Evolutionary conservation across 2,113 vertebrate species (phyloP).

Genomic region (Oenanthe melanoleuca): DNA sequence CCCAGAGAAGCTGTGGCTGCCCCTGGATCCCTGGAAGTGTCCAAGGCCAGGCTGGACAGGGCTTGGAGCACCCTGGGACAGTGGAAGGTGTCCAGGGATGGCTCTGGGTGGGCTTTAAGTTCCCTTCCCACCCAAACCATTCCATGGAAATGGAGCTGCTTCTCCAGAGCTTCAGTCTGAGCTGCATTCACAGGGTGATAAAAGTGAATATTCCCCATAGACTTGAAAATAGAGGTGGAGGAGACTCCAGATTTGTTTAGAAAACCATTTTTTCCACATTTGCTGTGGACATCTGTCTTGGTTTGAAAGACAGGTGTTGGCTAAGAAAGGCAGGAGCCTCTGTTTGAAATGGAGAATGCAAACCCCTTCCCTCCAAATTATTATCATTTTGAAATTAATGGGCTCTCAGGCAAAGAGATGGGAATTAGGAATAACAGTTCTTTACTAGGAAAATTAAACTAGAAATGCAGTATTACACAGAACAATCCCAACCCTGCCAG

Average conservation of each 20-base stretch:
- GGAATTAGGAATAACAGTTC: too few relatives aligned
- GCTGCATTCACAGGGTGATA: neutral
- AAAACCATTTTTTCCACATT: accelerated
- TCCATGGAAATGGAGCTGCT: neutral
- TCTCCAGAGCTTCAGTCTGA: neutral
- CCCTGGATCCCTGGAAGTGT: neutral
- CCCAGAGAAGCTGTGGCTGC: neutral
- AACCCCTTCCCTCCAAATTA: too few relatives aligned
- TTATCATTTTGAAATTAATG: too few relatives aligned
- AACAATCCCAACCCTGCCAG: too few relatives aligned
- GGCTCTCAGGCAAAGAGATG: too few relatives aligned
- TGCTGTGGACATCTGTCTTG: neutral
- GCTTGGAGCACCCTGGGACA: accelerated
- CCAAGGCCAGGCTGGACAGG: neutral
- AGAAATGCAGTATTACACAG: too few relatives aligned
- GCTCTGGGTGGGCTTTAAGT: accelerated
- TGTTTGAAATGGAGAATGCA: too few relatives aligned
- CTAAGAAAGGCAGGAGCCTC: too few relatives aligned
- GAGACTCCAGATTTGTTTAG: neutral
- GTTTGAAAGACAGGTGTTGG: too few relatives aligned
- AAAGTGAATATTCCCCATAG: neutral
- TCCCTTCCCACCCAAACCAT: neutral
- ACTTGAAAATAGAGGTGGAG: neutral
- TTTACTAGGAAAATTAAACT: too few relatives aligned
- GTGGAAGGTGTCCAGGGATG: neutral